phyloP scores from a whole-genome alignment of 2,797 vertebrate species.

The Smutsia gigantea region DNA sequence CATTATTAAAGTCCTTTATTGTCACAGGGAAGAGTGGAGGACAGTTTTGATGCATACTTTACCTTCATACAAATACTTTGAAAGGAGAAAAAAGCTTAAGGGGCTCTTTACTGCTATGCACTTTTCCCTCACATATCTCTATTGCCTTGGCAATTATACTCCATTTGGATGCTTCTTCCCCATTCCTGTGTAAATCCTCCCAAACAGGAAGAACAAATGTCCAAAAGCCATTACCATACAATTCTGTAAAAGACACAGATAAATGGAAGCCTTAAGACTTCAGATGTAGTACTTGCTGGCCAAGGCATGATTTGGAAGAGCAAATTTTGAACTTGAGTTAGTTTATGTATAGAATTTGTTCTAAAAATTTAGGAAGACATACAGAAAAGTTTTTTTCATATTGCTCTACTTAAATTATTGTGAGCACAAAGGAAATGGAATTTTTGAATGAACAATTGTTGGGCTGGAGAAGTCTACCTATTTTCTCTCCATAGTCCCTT shows the following conservation, averaged over 20 bases:
- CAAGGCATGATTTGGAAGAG: conserved; percentile 37
- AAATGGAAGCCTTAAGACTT: conserved; percentile 17
- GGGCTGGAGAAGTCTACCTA: background rate
- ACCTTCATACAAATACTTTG: conserved; percentile 42
- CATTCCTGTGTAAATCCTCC: conserved; percentile 42
- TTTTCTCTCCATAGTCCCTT: background rate
- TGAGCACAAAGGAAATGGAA: background rate
- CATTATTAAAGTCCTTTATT: conserved; percentile 69
- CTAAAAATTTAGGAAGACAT: conserved; percentile 33
- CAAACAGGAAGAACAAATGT: conserved; percentile 31
- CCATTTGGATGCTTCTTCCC: background rate
- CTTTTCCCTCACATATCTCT: conserved; percentile 45
- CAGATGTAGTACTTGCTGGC: background rate
- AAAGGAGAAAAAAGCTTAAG: conserved; percentile 39
- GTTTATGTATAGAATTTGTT: conserved; percentile 44
- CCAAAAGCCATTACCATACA: background rate
- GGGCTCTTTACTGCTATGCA: conserved; percentile 2
- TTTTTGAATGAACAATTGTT: conserved; percentile 26
- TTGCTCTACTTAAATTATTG: conserved; percentile 16
- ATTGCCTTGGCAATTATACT: conserved; percentile 33
- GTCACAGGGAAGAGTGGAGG: conserved; percentile 61
- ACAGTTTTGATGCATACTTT: conserved; percentile 67
- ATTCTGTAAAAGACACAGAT: conserved; percentile 44
- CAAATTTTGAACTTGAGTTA: background rate
- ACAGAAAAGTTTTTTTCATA: background rate